Conservation (phyloP, 2,113 vertebrate genomes). For the Urocynchramus pylzowi region DNA sequence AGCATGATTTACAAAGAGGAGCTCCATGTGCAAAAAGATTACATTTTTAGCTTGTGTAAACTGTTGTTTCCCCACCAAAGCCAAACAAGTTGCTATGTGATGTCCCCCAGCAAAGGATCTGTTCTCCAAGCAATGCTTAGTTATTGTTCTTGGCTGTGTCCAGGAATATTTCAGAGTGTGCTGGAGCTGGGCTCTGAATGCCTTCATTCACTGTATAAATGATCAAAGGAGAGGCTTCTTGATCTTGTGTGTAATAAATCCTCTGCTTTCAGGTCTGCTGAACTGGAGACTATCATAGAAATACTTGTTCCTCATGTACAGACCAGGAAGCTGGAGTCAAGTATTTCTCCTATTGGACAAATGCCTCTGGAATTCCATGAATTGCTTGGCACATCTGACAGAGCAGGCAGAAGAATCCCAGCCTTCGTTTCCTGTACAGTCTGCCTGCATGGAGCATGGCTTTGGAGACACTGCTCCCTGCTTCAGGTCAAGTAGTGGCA, state of each 20-base stretch:
- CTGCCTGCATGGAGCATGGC: constrained; percentile 9
- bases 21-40: background rate
- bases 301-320: constrained; percentile 58
- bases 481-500: constrained; percentile 62
- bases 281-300: constrained; percentile 71
- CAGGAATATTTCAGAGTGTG: constrained; percentile 4
- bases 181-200: constrained; percentile 24
- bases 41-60: constrained; percentile 11
- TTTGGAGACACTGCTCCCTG: constrained; percentile 50
- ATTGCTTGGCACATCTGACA: constrained; percentile 73
- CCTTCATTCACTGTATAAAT: constrained; percentile 35
- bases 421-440: constrained; percentile 5
- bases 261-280: constrained; percentile 73
- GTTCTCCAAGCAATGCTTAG: background rate
- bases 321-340: constrained; percentile 48
- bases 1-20: background rate
- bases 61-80: background rate
- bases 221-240: constrained; percentile 44
- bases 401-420: constrained; percentile 65
- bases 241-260: constrained; percentile 23
- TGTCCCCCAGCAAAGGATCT: background rate
- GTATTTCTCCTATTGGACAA: constrained; percentile 58
- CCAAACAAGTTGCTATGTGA: background rate
- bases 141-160: constrained; percentile 25
- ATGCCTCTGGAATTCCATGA: constrained; percentile 69